A percentile compares a stretch with the other conserved stretches of the same genome.
phyloP scores from a whole-genome alignment of 2,113 vertebrate genomes.

The Lagenorhynchus albirostris region DNA sequence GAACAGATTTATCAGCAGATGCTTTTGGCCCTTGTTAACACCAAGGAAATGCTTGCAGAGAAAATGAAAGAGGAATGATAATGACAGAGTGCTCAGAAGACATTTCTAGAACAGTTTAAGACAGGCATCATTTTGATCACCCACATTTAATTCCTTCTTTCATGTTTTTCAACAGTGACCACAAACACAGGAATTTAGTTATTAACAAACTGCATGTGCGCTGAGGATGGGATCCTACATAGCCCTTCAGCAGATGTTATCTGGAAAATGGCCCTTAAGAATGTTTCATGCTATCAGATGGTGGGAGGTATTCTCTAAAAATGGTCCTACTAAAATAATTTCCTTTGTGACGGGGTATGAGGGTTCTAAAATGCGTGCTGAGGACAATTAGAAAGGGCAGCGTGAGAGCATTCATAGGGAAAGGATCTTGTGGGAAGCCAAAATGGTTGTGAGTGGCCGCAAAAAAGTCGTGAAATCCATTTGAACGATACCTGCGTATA shows the following conservation, averaged over 20 bases:
- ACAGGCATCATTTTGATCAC: neutral
- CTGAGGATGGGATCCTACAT: neutral
- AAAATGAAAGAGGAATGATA: slow-evolving; percentile 7
- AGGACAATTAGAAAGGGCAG: neutral
- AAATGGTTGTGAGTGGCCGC: neutral
- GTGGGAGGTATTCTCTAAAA: neutral
- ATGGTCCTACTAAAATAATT: neutral
- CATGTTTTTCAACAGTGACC: neutral
- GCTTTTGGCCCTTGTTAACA: neutral
- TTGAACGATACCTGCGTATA: neutral
- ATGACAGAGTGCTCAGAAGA: neutral
- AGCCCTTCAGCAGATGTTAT: neutral
- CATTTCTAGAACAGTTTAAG: neutral
- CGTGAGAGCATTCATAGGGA: neutral
- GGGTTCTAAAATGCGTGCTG: neutral
- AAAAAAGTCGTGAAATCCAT: neutral
- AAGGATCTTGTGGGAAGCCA: neutral
- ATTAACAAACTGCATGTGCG: neutral
- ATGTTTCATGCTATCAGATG: neutral
- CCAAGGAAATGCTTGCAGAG: neutral
- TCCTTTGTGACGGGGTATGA: neutral
- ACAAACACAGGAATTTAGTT: neutral
- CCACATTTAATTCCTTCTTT: neutral
- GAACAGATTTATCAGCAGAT: neutral
- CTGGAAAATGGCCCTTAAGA: neutral